Evolutionary conservation across 2,888 invertebrate genomes (phyloP).

Genomic region (Ichneumon xanthorius): DNA sequence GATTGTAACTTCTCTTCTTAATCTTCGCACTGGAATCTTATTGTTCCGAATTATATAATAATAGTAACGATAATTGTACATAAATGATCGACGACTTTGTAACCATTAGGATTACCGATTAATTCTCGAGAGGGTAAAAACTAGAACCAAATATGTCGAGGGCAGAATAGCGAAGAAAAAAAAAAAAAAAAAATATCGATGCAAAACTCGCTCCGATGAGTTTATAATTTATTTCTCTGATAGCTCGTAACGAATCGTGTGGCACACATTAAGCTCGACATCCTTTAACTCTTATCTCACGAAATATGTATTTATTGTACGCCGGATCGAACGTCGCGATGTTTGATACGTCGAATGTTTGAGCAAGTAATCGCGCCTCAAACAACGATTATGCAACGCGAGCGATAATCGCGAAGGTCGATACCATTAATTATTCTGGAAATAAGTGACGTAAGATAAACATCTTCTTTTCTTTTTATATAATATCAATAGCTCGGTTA

Average conservation of each 20-base stretch:
- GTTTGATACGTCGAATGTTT: constrained; percentile 11
- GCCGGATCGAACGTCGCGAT: constrained; percentile 23
- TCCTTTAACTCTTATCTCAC: constrained; percentile 21
- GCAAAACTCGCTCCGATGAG: not conserved
- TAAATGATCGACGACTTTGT: constrained; percentile 23
- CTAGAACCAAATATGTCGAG: constrained; percentile 47
- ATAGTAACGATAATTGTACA: constrained; percentile 38
- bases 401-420: constrained; percentile 11
- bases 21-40: constrained; percentile 35
- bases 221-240: constrained; percentile 38
- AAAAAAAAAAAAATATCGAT: not conserved
- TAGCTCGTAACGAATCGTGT: constrained; percentile 38
- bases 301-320: constrained; percentile 49
- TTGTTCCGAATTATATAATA: constrained; percentile 15
- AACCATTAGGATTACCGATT: constrained; percentile 20
- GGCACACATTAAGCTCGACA: constrained; percentile 22
- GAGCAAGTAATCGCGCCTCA: constrained; percentile 31
- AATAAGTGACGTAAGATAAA: constrained; percentile 48
- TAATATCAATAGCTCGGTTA: not conserved
- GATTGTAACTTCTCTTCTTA: not conserved
- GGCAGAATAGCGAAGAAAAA: not conserved
- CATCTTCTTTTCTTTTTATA: not conserved
- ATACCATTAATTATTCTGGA: constrained; percentile 38
- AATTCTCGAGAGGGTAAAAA: constrained; percentile 46
- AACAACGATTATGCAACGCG: constrained; percentile 13